Evolutionary conservation across 2,797 vertebrate genomes (phyloP).

Genomic region (Poecilia gillii): DNA sequence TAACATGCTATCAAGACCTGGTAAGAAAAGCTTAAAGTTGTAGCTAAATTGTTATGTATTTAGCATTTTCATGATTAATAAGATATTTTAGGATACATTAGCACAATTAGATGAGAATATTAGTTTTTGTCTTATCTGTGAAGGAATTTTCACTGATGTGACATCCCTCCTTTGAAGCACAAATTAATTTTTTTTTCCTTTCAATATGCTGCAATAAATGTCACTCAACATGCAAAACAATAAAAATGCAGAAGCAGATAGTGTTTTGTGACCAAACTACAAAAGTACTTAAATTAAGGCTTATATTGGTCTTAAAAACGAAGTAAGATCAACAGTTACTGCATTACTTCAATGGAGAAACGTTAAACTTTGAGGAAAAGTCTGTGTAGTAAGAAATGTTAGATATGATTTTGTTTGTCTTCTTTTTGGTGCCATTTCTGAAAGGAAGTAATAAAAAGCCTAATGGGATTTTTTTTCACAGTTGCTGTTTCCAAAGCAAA

Average conservation of each 20-base stretch:
- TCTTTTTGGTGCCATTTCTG: neutral
- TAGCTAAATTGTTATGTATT: too few species aligned
- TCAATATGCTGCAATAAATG: too few species aligned
- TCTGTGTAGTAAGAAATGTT: neutral
- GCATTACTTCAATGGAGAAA: neutral
- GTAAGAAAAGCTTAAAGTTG: too few species aligned
- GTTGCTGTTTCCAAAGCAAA: neutral
- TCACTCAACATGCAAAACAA: too few species aligned
- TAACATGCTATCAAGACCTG: neutral
- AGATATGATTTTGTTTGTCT: neutral
- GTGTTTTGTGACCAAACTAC: neutral
- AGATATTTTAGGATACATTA: too few species aligned
- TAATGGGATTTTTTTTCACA: neutral
- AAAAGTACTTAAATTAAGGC: neutral
- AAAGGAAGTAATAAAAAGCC: neutral
- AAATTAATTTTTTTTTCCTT: too few species aligned
- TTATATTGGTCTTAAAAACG: neutral
- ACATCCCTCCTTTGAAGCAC: too few species aligned
- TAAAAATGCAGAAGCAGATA: too few species aligned
- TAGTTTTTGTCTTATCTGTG: too few species aligned
- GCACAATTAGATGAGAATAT: too few species aligned
- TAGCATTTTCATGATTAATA: too few species aligned
- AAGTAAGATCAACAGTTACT: neutral
- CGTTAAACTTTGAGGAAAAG: neutral
- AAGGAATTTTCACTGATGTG: too few species aligned